Percentiles rank a stretch among this genome's conserved stretches.
These are phyloP conservation scores for Drosophila suboccidentalis DNA, from an alignment of 2,888 invertebrate species.

Conservation along the genomic window DNA sequence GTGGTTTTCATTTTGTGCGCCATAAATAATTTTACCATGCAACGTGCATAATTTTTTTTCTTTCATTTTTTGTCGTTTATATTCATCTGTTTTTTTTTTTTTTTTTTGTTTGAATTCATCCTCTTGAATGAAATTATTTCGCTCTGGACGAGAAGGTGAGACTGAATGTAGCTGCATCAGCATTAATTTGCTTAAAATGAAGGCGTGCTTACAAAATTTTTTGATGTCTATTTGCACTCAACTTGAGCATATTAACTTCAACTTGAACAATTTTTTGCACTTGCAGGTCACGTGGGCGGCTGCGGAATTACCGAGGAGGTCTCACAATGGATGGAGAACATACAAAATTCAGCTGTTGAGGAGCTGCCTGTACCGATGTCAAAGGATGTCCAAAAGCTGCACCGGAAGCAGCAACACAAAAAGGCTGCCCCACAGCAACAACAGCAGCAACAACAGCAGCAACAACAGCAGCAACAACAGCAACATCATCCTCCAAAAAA, in stretches of 20 bases:
- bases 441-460: slow-evolving; percentile 52
- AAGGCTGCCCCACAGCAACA: slow-evolving; percentile 58
- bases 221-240: slow-evolving; percentile 39
- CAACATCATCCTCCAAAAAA: slow-evolving; percentile 84
- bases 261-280: slow-evolving; percentile 35
- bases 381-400: slow-evolving; percentile 81
- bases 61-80: background rate
- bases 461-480: slow-evolving; percentile 68
- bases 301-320: slow-evolving; percentile 96
- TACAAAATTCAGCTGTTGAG: slow-evolving; percentile 92
- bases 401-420: slow-evolving; percentile 78
- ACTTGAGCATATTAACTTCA: slow-evolving; percentile 31
- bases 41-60: slow-evolving; percentile 23
- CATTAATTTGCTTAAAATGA: slow-evolving; percentile 67
- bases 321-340: slow-evolving; percentile 96
- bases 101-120: slow-evolving; percentile 4
- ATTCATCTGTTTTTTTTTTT: slow-evolving; percentile 2
- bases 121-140: slow-evolving; percentile 48
- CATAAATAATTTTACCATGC: slow-evolving; percentile 77
- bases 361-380: slow-evolving; percentile 85
- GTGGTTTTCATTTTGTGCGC: slow-evolving; percentile 71
- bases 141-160: slow-evolving; percentile 22
- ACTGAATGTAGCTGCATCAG: slow-evolving; percentile 64
- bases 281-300: slow-evolving; percentile 92
- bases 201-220: slow-evolving; percentile 31